phyloP scores from a whole-genome alignment of 2,113 vertebrate species.

The Colistium nudipinnis region DNA sequence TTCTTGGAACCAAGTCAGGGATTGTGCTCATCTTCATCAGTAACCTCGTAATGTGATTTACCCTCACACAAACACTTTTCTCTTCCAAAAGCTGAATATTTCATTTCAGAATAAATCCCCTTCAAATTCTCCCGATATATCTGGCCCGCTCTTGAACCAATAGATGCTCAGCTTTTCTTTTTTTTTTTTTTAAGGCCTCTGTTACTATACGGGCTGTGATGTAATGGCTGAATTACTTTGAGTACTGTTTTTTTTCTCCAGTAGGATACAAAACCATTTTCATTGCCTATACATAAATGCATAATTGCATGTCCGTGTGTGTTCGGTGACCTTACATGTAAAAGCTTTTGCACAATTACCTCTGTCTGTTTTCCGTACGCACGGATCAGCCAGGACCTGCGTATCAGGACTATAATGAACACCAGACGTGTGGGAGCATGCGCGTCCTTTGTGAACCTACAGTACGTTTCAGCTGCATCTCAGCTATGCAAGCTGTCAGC shows the following conservation, averaged over 20 bases:
- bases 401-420: constrained; percentile 1
- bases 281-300: constrained; percentile 31
- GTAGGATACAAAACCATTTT: constrained; percentile 5
- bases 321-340: constrained; percentile 15
- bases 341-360: constrained; percentile 17
- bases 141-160: constrained; percentile 33
- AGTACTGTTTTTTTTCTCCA: constrained; percentile 12
- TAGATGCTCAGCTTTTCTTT: no score
- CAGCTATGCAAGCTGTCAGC: constrained; percentile 50
- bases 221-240: constrained; percentile 39
- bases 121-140: constrained; percentile 14
- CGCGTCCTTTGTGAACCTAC: constrained; percentile 28
- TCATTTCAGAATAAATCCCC: constrained; percentile 36
- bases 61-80: constrained; percentile 4
- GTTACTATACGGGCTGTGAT: constrained; percentile 38
- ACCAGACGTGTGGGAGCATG: constrained; percentile 29
- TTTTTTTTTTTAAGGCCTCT: constrained; percentile 33
- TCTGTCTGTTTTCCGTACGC: no score
- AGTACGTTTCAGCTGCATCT: constrained; percentile 12
- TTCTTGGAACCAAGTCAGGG: constrained; percentile 2
- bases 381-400: constrained; percentile 13
- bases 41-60: constrained; percentile 30
- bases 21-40: constrained; percentile 11
- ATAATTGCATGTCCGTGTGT: constrained; percentile 16
- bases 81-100: constrained; percentile 4